Conservation (phyloP, 2,888 invertebrate species). For the Melanargia galathea region DNA sequence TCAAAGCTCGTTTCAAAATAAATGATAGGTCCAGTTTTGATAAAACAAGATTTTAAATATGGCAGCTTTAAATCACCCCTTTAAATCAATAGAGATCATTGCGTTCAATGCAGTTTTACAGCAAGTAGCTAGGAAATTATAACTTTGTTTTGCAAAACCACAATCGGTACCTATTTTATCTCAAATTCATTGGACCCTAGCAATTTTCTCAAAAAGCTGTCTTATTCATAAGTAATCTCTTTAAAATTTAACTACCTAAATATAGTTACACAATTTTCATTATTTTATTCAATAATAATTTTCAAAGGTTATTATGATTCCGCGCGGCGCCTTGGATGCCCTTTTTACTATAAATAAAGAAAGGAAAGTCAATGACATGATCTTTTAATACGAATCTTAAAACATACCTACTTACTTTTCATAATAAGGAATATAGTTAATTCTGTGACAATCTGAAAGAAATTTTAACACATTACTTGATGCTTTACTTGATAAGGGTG, state of each 20-base stretch:
- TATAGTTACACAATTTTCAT: conserved; percentile 68
- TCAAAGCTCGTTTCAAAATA: conserved; percentile 25
- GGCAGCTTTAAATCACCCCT: conserved; percentile 13
- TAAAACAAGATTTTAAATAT: conserved; percentile 26
- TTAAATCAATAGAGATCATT: no score
- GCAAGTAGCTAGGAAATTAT: conserved; percentile 34
- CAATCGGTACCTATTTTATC: conserved; percentile 32
- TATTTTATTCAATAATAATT: conserved; percentile 60
- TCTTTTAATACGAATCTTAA: not conserved
- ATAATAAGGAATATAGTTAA: not conserved
- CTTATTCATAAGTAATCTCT: conserved; percentile 77
- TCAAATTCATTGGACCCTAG: conserved; percentile 70
- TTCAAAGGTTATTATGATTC: conserved; percentile 59
- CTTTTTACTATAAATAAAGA: conserved; percentile 27
- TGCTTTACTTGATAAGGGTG: not conserved
- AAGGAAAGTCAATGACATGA: not conserved
- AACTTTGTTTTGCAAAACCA: conserved; percentile 21
- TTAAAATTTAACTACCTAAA: conserved; percentile 79
- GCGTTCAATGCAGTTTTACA: conserved; percentile 29
- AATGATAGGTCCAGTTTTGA: conserved; percentile 34
- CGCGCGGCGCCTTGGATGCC: conserved; percentile 68
- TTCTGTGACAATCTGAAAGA: not conserved
- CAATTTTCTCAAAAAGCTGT: conserved; percentile 78
- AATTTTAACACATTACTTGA: not conserved
- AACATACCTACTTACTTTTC: not conserved